A percentile compares a stretch with the other conserved stretches of the same genome.
phyloP scores from a whole-genome alignment of 2,113 vertebrate species.

The Cephalopholis sonnerati region DNA sequence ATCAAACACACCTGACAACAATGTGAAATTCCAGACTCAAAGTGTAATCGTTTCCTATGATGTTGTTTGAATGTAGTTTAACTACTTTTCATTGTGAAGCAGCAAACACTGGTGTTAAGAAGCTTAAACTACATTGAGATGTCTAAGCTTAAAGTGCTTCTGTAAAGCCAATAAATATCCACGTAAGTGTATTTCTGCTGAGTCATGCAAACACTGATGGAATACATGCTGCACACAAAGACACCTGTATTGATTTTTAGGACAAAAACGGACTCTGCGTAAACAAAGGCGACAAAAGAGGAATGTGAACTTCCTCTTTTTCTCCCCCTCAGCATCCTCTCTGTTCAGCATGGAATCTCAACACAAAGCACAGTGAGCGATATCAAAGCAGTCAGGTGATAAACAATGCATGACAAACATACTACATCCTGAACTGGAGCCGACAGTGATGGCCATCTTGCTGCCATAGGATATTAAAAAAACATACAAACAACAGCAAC shows the following conservation, averaged over 20 bases:
- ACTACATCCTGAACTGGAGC: constrained; percentile 31
- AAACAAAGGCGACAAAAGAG: constrained; percentile 5
- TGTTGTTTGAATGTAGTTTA: too few species aligned
- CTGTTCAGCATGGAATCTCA: constrained; percentile 12
- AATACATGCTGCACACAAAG: not conserved
- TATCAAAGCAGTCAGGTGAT: constrained; percentile 59
- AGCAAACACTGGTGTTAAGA: constrained; percentile 12
- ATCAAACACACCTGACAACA: too few species aligned
- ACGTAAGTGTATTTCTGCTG: not conserved
- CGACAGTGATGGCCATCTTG: not conserved
- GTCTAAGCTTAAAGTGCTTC: constrained; percentile 43
- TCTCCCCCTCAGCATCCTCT: constrained; percentile 4
- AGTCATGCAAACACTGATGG: constrained; percentile 7
- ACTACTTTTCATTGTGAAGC: too few species aligned
- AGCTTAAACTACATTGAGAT: constrained; percentile 37
- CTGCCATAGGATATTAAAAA: not conserved
- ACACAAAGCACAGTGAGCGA: constrained; percentile 7
- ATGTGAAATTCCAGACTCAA: too few species aligned
- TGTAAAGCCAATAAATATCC: constrained; percentile 12
- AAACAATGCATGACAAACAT: constrained; percentile 56
- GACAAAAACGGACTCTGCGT: not conserved
- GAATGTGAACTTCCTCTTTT: not conserved
- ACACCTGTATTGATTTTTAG: not conserved
- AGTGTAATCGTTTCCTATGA: too few species aligned
- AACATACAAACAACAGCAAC: not conserved